phyloP scores from a whole-genome alignment of 2,113 vertebrate species.

The Syngnathus typhle region DNA sequence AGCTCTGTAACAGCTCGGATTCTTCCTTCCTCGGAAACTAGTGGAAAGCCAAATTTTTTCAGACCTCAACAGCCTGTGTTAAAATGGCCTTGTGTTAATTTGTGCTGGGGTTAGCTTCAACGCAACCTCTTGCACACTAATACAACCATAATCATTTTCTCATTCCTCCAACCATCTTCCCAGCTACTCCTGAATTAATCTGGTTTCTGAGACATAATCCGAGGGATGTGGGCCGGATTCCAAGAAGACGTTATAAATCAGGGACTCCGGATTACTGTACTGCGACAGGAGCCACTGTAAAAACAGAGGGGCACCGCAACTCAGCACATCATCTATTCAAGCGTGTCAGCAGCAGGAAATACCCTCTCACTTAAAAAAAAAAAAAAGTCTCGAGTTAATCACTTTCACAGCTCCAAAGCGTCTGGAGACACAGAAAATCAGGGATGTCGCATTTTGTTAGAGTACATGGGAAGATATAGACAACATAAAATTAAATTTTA shows the following conservation, averaged over 20 bases:
- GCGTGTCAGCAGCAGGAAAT: conserved; percentile 22
- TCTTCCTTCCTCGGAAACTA: too few relatives aligned
- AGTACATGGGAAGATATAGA: not conserved
- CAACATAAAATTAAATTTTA: not conserved
- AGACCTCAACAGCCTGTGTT: too few relatives aligned
- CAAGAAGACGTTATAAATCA: conserved; percentile 35
- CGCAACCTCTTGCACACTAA: too few relatives aligned
- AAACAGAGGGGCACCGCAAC: conserved; percentile 25
- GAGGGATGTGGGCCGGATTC: conserved; percentile 15
- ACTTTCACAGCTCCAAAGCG: not conserved
- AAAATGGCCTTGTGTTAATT: too few relatives aligned
- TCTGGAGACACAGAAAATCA: conserved; percentile 8
- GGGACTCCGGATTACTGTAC: conserved; percentile 20
- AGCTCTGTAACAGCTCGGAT: too few relatives aligned
- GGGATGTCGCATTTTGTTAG: not conserved
- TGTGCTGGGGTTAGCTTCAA: too few relatives aligned
- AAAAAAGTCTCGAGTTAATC: conserved; percentile 14
- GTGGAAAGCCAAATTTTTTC: too few relatives aligned
- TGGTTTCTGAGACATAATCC: conserved; percentile 33
- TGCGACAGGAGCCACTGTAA: conserved; percentile 9
- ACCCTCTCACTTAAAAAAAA: conserved; percentile 4
- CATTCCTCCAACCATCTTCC: not conserved
- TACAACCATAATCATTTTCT: too few relatives aligned
- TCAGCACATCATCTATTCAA: conserved; percentile 39
- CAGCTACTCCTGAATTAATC: conserved; percentile 16